Base-by-base conservation (phyloP, 2,797 vertebrate species). In the Setipinna tenuifilis region DNA sequence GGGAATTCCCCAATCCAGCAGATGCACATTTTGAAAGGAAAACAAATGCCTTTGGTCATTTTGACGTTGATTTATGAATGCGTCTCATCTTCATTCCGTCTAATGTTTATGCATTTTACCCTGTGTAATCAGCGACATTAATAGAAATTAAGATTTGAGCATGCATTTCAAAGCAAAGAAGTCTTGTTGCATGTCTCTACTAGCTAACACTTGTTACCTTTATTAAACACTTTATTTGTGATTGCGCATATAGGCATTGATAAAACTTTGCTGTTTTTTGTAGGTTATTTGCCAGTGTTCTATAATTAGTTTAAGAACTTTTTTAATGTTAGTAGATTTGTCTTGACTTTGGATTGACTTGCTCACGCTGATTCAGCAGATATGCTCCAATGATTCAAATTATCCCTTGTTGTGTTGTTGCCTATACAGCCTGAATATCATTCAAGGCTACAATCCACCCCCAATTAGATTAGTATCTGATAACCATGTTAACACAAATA, bases 31-130 rank as follows among this genome's bases (percentile, higher is more conserved):
- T 57, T n/a, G 41, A 31, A 78, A 44, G 71, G 6, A 78, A 78
- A 78, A 78, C 71, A 78, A 78, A 78, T 44, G 71, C 71, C 71
- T 78, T 78, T 78, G 71, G 71, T 78, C 71, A 78, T 78, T 78
- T 78, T 78, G 44, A 44, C 17, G 5, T 78, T 78, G 19, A 25
- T 9, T 75, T 44, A 78, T 41, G 41, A 78, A 44, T 78, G 71
- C 71, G 4, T 78, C 16, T 71, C 6, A 5, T 62, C 7, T 23
- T 6, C 19, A 6, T n/a, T 14, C 14, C 35, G 28, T 35, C 14
- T 4, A 35, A 71, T 31, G 31, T 71, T 17, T 14, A 28, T 75
- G 71, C 71, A 78, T 78, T 44, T 78, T 7, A 78, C 41, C 71
- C 19, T 44, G 11, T 17, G 17, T 44, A 21, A 44, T 78, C 17